Percentiles rank a stretch among this genome's conserved stretches.
Conservation (phyloP, 2,797 vertebrate genomes). For the Pachyuromys duprasi region DNA sequence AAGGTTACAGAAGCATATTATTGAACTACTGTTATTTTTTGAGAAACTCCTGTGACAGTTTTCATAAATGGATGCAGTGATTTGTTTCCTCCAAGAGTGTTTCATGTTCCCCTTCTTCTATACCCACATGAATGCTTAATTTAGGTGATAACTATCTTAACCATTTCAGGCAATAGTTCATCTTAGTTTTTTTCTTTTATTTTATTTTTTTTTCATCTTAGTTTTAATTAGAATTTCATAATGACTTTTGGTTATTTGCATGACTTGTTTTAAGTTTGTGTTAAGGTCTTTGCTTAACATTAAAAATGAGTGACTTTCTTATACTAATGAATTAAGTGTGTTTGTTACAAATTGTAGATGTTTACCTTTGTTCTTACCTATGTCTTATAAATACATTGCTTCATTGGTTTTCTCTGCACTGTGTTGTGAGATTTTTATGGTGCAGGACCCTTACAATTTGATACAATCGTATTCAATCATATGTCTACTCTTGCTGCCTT, state of each 20-base stretch:
- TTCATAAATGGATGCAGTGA: background rate
- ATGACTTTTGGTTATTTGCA: background rate
- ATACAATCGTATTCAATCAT: background rate
- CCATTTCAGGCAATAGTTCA: background rate
- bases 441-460: background rate
- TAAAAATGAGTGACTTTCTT: background rate
- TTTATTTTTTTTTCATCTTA: too few species aligned
- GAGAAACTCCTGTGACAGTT: background rate
- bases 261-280: background rate
- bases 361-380: background rate
- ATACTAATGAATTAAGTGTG: background rate
- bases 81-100: background rate
- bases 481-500: background rate
- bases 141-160: background rate
- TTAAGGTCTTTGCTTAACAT: background rate
- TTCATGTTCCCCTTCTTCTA: background rate
- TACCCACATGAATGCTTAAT: background rate
- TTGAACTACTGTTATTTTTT: background rate
- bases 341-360: background rate
- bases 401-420: background rate
- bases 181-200: background rate
- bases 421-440: background rate
- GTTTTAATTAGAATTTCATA: background rate
- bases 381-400: background rate
- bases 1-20: background rate